Percentiles rank a stretch among this genome's conserved stretches.
These are phyloP conservation scores for Tamandua tetradactyla DNA, from an alignment of 2,797 vertebrate genomes.

Conservation along the genomic window DNA sequence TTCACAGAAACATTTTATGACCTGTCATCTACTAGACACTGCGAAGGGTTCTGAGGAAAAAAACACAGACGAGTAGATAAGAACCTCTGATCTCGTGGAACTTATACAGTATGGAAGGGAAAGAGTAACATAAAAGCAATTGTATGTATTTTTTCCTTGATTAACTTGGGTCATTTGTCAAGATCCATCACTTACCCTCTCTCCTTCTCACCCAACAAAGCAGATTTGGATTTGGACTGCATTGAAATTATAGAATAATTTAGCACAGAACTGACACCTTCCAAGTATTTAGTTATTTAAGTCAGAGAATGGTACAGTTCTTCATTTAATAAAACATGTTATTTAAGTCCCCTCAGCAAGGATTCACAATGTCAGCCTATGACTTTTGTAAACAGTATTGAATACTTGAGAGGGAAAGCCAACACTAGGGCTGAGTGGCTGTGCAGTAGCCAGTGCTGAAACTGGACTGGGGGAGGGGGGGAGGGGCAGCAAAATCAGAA, in stretches of 20 bases:
- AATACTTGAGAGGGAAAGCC: not conserved
- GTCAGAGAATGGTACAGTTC: not conserved
- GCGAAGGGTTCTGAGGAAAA: not conserved
- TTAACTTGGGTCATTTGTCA: slow-evolving; percentile 17
- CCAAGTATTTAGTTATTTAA: not conserved
- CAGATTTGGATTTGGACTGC: not conserved
- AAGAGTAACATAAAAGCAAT: not conserved
- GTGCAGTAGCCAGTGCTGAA: not conserved
- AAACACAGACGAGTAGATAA: not conserved
- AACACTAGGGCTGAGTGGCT: not conserved
- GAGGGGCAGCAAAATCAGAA: not conserved
- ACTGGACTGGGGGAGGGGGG: not conserved
- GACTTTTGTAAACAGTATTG: not conserved
- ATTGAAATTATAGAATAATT: not conserved
- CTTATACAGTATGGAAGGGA: not conserved
- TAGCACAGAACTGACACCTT: not conserved
- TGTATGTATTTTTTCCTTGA: not conserved
- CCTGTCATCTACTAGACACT: not conserved
- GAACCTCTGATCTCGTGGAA: not conserved
- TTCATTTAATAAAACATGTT: slow-evolving; percentile 11
- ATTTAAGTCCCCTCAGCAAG: not conserved
- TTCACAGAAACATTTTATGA: not conserved
- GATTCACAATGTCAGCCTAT: not conserved
- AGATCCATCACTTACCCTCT: not conserved
- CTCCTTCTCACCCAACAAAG: not conserved